phyloP scores from a whole-genome alignment of 2,797 vertebrate species.

The Caiman crocodilus region DNA sequence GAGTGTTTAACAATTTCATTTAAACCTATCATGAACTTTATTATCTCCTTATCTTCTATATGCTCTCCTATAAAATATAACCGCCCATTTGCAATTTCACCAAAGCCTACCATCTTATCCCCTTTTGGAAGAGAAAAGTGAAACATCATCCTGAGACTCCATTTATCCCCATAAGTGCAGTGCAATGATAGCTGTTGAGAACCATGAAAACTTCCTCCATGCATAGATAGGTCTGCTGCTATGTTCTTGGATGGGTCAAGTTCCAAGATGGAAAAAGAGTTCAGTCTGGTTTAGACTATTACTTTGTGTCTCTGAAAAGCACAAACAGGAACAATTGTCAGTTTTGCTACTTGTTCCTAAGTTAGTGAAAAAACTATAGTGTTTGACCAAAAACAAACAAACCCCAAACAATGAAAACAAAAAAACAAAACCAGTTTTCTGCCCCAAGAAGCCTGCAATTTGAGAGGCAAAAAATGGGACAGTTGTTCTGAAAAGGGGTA shows the following conservation, averaged over 20 bases:
- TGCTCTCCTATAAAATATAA: background rate
- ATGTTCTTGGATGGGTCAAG: rapidly evolving
- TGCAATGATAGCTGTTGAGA: background rate
- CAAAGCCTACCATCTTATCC: background rate
- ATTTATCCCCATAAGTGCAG: too few relatives aligned
- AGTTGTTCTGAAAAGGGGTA: background rate
- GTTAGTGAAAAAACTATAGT: too few relatives aligned
- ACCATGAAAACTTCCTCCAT: background rate
- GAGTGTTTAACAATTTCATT: background rate
- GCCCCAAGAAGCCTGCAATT: background rate
- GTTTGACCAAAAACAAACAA: too few relatives aligned
- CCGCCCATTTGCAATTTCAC: background rate
- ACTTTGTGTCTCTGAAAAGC: background rate
- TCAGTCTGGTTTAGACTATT: background rate
- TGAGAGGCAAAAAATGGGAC: background rate
- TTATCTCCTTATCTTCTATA: background rate
- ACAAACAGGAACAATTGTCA: too few relatives aligned
- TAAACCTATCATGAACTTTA: background rate
- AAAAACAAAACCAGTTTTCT: background rate
- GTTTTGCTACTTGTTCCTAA: too few relatives aligned
- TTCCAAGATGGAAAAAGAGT: background rate
- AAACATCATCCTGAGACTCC: background rate
- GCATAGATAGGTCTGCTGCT: background rate
- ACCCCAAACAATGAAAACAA: too few relatives aligned
- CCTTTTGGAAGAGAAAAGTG: background rate